Evolutionary conservation across 53 echinoderm and acorn worm species (phyloP), one percentile per base, ranked within the genome.

Genomic region (Henricia sp.): DNA sequence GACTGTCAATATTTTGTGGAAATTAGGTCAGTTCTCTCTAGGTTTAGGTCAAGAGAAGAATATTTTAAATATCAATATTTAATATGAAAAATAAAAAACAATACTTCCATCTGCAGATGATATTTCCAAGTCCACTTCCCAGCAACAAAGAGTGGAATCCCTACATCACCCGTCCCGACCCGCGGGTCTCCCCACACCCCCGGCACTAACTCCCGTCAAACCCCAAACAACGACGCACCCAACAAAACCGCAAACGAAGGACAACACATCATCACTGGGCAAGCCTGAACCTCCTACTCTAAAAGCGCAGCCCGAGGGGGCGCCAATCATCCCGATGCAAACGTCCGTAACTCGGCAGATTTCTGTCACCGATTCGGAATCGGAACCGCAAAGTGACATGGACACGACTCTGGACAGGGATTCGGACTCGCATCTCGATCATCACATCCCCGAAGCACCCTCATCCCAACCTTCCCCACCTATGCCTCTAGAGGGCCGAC

Each of bases 401-500:
- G 35, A 48, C 65, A 38, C 17, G 3, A 16, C 20, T 8, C 50
- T 35, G 0, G 86, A 53, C 37, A 51, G 68, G n/a, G 68, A 66
- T 48, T 40, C 68, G 23, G 77, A 57, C 21, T n/a, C n/a, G n/a
- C n/a, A n/a, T n/a, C n/a, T n/a, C n/a, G n/a, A n/a, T n/a, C n/a
- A n/a, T n/a, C 80, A 57, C 30, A 62, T 80, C 50, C 80, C 32
- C 25, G 73, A 85, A 33, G 20, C 83, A 3, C 48, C 85, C 14
- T 71, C 72, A 2, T 70, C 82, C 63, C 89, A 89, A 39, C 83
- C 84, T 2, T 64, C 72, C 29, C 89, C 85, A 13, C 71, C 85
- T 27, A 24, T 83, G 54, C 67, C 74, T 8, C 68, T 84, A n/a
- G 86, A 82, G 73, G 68, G 62, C 5, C 57, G 70, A 23, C 93